Conservation (phyloP, 2,113 vertebrate species). For the Lonchura striata region DNA sequence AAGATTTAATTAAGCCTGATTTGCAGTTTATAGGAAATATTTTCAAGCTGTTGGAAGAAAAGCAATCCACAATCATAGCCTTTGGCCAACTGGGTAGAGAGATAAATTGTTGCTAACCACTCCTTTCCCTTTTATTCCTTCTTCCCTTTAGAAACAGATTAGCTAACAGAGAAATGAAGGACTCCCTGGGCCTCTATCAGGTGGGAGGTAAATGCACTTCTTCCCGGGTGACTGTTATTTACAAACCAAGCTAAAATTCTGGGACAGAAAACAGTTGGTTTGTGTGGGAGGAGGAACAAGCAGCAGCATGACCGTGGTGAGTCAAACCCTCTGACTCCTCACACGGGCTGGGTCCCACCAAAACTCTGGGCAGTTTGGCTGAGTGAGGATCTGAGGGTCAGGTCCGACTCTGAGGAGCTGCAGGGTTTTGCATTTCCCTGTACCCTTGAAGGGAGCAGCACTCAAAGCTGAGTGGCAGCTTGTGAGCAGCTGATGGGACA, state of each 20-base stretch:
- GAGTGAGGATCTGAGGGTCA: neutral
- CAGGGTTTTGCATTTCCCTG: neutral
- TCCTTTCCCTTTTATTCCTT: neutral
- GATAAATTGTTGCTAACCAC: neutral
- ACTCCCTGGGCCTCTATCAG: neutral
- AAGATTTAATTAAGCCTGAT: neutral
- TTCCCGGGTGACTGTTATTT: neutral
- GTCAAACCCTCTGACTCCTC: neutral
- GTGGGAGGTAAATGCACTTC: neutral
- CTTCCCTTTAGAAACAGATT: neutral
- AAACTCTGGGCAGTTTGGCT: neutral
- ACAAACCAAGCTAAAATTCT: neutral
- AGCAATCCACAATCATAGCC: neutral
- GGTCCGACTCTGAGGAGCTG: neutral
- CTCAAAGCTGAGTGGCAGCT: neutral
- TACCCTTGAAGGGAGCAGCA: neutral
- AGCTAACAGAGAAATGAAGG: neutral
- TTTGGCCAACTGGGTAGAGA: neutral
- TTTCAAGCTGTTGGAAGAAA: neutral
- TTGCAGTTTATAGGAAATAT: neutral
- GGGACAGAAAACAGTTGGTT: neutral
- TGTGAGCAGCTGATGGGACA: neutral
- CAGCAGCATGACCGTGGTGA: neutral
- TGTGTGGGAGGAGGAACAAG: neutral
- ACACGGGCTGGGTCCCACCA: accelerated